These are phyloP conservation scores for Globodera rostochiensis DNA, from an alignment of 1,140 invertebrate genomes.

Conservation along the genomic window DNA sequence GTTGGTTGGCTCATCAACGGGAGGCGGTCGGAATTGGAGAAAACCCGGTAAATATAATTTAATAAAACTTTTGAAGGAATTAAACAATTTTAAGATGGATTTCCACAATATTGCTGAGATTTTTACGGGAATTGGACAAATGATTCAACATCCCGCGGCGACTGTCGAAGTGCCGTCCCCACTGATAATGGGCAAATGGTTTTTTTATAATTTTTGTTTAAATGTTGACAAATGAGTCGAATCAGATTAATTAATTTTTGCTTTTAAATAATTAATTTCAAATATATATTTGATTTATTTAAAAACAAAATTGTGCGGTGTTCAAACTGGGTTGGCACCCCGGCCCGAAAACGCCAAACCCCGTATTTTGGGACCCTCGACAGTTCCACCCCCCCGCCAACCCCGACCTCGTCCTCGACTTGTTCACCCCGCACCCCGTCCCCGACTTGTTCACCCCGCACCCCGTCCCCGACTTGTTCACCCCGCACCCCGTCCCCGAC, in stretches of 20 bases:
- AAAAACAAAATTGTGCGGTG: too few relatives aligned
- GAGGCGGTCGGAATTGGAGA: constrained; percentile 50
- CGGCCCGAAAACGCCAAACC: too few relatives aligned
- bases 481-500: too few relatives aligned
- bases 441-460: too few relatives aligned
- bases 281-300: not conserved
- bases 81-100: constrained; percentile 56
- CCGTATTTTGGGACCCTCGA: too few relatives aligned
- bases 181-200: constrained; percentile 62
- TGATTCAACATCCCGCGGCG: constrained; percentile 61
- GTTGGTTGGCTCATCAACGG: not conserved
- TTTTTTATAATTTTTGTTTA: not conserved
- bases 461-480: too few relatives aligned
- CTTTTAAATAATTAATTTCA: not conserved
- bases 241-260: too few relatives aligned
- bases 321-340: too few relatives aligned
- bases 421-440: too few relatives aligned
- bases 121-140: constrained; percentile 61
- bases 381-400: too few relatives aligned
- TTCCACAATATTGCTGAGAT: constrained; percentile 63
- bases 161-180: constrained; percentile 63
- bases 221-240: too few relatives aligned
- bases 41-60: constrained; percentile 54
- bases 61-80: constrained; percentile 11
- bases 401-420: too few relatives aligned